Base-by-base conservation (phyloP, 1,140 invertebrate genomes). In the Mya arenaria region DNA sequence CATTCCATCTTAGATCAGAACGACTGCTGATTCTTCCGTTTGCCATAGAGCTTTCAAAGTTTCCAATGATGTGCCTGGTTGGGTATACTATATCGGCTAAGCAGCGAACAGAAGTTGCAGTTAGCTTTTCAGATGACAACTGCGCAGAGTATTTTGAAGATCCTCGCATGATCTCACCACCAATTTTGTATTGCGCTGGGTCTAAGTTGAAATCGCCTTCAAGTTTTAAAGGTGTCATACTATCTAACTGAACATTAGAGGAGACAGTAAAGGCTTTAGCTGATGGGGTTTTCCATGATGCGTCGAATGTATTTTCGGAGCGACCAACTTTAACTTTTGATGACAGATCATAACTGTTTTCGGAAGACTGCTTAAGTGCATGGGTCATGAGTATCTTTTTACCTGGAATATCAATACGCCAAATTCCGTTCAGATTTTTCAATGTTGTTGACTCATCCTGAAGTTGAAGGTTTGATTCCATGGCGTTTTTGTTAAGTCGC, bases 1-100 rank as follows among this genome's bases (percentile, higher is more conserved):
- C 85, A 73, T 86, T 75, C 85, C 85, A 86, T 37, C 75, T 71
- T 4, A 79, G 10, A 28, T 86, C 71, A 37, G 79, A 55, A 17
- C 69, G 62, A 41, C 62, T 79, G 15, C 37, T 56, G 32, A 74
- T 84, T 4, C 58, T 25, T 6, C 58, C 60, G 44, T 34, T 65
- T 2, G 36, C 63, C 52, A 58, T 65, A 17, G 39, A 34, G 15
- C 68, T 75, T n/a, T 86, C 85, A 55, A 75, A 39, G 17, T 82
- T 52, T 17, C 66, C 62, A 36, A 72, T 63, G n/a, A 86, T 78
- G n/a, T 74, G 83, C 58, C 83, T 65, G 19, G 74, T 17, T 28
- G 74, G 73, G 32, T 56, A 78, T 62, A 72, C 55, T 34, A 80
- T 39, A 48, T 80, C 77, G n/a, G 41, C n/a, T 60, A 37, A 28